Percentiles rank a stretch among this genome's conserved stretches.
phyloP scores from a whole-genome alignment of 2,113 vertebrate species.

The Blennius ocellaris region DNA sequence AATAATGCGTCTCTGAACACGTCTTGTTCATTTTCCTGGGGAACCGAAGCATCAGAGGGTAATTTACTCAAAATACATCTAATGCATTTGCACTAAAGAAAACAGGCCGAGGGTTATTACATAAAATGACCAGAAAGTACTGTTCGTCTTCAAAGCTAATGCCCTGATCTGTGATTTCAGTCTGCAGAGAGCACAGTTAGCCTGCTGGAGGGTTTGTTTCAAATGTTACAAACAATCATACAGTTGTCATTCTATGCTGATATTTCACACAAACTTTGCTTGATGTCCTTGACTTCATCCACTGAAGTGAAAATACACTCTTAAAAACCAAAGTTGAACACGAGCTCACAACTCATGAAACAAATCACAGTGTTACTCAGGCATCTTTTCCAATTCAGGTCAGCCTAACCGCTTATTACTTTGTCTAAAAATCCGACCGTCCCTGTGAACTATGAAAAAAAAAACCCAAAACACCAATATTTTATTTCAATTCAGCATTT shows the following conservation, averaged over 20 bases:
- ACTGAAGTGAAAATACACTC: no score
- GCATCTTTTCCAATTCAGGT: conserved; percentile 6
- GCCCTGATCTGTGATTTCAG: background rate
- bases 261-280: background rate
- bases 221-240: background rate
- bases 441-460: background rate
- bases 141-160: background rate
- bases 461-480: background rate
- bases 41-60: background rate
- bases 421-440: conserved; percentile 1
- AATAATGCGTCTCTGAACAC: background rate
- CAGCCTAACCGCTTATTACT: background rate
- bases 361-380: background rate
- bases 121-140: background rate
- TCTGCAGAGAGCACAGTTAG: background rate
- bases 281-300: background rate
- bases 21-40: background rate
- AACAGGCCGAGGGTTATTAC: conserved; percentile 6
- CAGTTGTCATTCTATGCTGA: background rate
- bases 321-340: no score
- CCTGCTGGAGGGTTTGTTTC: background rate
- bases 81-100: conserved; percentile 1
- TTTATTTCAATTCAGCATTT: background rate
- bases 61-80: conserved; percentile 11
- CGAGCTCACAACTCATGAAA: no score